Evolutionary conservation across 2,888 invertebrate species (phyloP), one percentile per base, ranked within the genome.

Genomic region (Scaptodrosophila latifasciaeformis): DNA sequence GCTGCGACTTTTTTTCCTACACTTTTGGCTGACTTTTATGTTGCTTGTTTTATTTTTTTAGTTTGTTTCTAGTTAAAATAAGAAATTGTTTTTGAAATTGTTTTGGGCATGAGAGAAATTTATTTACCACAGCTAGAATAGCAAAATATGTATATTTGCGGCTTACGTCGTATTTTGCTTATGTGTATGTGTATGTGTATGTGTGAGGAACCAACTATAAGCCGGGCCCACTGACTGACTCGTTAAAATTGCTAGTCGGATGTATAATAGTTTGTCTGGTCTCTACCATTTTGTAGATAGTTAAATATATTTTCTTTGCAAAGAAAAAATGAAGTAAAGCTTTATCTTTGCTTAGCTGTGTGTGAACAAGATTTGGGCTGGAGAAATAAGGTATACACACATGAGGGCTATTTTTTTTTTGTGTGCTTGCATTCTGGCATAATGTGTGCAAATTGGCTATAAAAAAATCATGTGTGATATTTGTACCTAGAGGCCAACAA

Each of bases 401-500:
- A 15, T 15, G 5, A 17, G 15, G 13, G 17, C 9, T 37, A 31
- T 6, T 37, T 4, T 17, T 1, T 37, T 0, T 9, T 13, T 37
- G 37, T 18, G 15, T 37, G 37, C 17, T 4, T 37, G 18, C 17
- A 13, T 37, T 15, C 15, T 15, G 37, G 3, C 37, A 29, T 74
- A 75, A 74, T 74, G 75, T 75, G 72, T 75, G 72, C 70, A 74
- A 74, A 74, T 74, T 74, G 75, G 70, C 68, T 49, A 71, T 68
- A 60, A 72, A 72, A 70, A 70, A 71, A 72, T 71, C 70, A 72
- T 71, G 70, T 71, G 70, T 72, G 70, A 71, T 68, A 70, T 58
- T 70, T 58, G 63, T 51, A 30, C 42, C 37, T 10, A 39, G n/a
- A 42, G 29, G 39, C 10, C 39, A 34, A 62, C 12, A 30, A 34